Evolutionary conservation across 2,888 invertebrate species (phyloP).

Genomic region (Coenonympha arcania): DNA sequence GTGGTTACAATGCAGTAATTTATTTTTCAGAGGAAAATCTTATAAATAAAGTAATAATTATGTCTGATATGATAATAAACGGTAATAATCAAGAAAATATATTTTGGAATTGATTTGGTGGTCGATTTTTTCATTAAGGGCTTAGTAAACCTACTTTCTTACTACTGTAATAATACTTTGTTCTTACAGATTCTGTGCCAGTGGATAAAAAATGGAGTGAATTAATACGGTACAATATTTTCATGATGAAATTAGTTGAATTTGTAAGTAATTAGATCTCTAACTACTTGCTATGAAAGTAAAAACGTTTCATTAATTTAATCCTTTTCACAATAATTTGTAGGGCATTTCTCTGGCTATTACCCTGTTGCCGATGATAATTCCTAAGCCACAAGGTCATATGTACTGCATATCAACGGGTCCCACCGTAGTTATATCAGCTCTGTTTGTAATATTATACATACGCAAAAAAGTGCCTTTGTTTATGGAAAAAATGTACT

Average conservation of each 20-base stretch:
- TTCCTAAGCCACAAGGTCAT: constrained; percentile 57
- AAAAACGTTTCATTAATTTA: constrained; percentile 16
- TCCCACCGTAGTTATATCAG: constrained; percentile 60
- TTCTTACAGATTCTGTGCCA: constrained; percentile 58
- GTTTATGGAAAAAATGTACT: constrained; percentile 69
- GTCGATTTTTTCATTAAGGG: not conserved
- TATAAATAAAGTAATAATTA: constrained; percentile 23
- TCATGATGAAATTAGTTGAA: constrained; percentile 66
- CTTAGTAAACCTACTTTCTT: too few relatives aligned
- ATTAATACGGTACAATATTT: constrained; percentile 64
- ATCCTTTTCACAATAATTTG: constrained; percentile 28
- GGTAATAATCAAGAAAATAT: too few relatives aligned
- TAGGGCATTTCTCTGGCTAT: constrained; percentile 56
- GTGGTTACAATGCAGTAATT: not conserved
- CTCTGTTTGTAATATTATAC: constrained; percentile 59
- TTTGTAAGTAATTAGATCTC: constrained; percentile 53
- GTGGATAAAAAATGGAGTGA: constrained; percentile 67
- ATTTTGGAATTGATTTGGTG: too few relatives aligned
- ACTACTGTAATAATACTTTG: too few relatives aligned
- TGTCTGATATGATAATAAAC: constrained; percentile 70
- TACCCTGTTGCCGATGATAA: constrained; percentile 45
- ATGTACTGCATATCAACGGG: constrained; percentile 69
- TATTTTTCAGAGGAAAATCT: constrained; percentile 1
- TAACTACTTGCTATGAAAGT: not conserved
- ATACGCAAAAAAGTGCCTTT: constrained; percentile 59